Percentiles rank a stretch among this genome's conserved stretches.
These are phyloP conservation scores for Seira sanloemensis DNA, from an alignment of 2,888 invertebrate genomes.

Conservation along the genomic window DNA sequence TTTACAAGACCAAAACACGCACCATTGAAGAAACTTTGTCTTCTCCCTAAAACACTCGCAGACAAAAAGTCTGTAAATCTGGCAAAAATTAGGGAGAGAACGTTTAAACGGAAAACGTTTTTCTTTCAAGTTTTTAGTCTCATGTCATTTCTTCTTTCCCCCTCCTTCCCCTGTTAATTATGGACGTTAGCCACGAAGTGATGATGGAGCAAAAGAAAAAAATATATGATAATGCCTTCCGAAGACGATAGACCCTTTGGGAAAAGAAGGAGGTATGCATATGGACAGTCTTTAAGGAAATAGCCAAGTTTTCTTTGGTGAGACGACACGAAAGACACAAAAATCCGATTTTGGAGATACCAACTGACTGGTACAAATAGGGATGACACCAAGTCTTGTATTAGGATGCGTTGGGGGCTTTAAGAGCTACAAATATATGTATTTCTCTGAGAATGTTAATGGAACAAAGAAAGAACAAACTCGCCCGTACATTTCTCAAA, in stretches of 20 bases:
- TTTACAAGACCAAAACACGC: neutral
- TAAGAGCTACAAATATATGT: no score
- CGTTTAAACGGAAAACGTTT: no score
- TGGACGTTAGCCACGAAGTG: neutral
- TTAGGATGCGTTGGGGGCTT: neutral
- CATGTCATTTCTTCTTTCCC: no score
- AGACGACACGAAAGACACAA: slow-evolving; percentile 23
- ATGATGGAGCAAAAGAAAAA: neutral
- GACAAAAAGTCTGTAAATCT: neutral
- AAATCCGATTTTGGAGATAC: slow-evolving; percentile 42
- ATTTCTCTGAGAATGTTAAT: no score
- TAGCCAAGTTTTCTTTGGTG: neutral
- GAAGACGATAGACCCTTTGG: neutral
- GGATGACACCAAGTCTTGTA: slow-evolving; percentile 42
- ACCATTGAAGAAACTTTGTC: neutral
- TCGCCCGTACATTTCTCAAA: neutral
- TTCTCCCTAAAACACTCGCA: neutral
- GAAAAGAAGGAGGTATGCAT: neutral
- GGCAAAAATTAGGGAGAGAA: no score
- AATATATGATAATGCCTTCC: no score
- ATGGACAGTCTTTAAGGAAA: neutral
- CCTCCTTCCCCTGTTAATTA: neutral
- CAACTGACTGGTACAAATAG: slow-evolving; percentile 53
- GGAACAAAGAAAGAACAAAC: neutral
- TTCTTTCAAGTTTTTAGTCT: neutral